Evolutionary conservation across 1,140 invertebrate species (phyloP).

Genomic region (Drosophila virilis): DNA sequence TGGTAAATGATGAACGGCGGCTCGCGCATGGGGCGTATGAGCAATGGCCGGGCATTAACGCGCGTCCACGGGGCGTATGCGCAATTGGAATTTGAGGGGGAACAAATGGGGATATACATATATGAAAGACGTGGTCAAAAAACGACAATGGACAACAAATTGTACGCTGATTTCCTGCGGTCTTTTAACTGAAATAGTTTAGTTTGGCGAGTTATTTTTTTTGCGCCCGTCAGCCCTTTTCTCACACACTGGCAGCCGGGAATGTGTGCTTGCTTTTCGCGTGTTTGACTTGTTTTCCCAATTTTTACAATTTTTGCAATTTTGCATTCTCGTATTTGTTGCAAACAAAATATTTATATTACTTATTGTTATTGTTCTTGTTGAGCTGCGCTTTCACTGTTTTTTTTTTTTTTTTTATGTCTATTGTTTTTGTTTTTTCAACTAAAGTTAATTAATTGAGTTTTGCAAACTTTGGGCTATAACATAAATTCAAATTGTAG

Average conservation of each 20-base stretch:
- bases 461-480: slow-evolving; percentile 76
- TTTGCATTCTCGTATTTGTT: slow-evolving; percentile 56
- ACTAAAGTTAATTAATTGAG: slow-evolving; percentile 82
- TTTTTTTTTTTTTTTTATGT: slow-evolving; percentile 16
- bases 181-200: slow-evolving; percentile 61
- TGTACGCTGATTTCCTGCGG: slow-evolving; percentile 64
- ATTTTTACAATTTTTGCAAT: slow-evolving; percentile 53
- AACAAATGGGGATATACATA: slow-evolving; percentile 28
- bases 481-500: slow-evolving; percentile 77
- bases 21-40: slow-evolving; percentile 66
- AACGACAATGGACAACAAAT: slow-evolving; percentile 27
- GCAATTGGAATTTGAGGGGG: slow-evolving; percentile 25
- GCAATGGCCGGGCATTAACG: slow-evolving; percentile 63
- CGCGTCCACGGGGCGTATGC: slow-evolving; percentile 60
- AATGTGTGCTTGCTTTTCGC: slow-evolving; percentile 32
- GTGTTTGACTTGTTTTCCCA: slow-evolving; percentile 51
- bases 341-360: slow-evolving; percentile 72
- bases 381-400: slow-evolving; percentile 12
- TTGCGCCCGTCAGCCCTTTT: slow-evolving; percentile 7
- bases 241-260: slow-evolving; percentile 9
- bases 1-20: slow-evolving; percentile 62
- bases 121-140: slow-evolving; percentile 5
- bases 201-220: slow-evolving; percentile 62
- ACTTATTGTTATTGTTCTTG: slow-evolving; percentile 71
- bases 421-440: slow-evolving; percentile 44